Base-by-base conservation (phyloP, 2,113 vertebrate species). In the Pitta sordida region DNA sequence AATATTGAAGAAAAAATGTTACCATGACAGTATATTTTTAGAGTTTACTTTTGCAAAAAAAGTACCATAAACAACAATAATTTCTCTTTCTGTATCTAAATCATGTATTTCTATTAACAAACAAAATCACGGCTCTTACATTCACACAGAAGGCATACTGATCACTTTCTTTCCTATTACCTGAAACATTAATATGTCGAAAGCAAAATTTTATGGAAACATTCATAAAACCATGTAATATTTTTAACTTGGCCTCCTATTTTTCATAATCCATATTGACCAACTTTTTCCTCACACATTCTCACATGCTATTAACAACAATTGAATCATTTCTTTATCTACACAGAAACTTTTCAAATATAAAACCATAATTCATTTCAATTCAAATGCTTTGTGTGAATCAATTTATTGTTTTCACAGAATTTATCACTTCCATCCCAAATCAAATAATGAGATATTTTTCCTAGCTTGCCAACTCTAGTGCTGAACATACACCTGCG, bases 1-100 rank as follows among this genome's bases (percentile, higher is more conserved):
- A 92, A 96, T 96, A 97, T 95, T 65, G 79, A 86, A 88, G 51
- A 83, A 82, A n/a, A 91, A 79, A 87, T 22, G 60, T 96, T 71
- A 93, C 13, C 74, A 20, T 21, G 65, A 78, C 6, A 90, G 29
- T 4, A 55, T 19, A 62, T 34, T 69, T 84, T 87, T 37, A 43
- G 24, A 63, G 27, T 55, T 80, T 23, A 48, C 13, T 79, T 86
- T 43, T 55, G 63, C 15, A 64, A 34, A 7, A 69, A 73, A 86
- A 89, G 3, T 46, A 83, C 19, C 39, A 46, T 20, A 51, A 53
- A 82, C 8, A 63, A 55, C 11, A 56, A 20, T 10, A 63, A n/a
- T 73, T 69, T 60, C 10, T 71, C 17, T 15, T 73, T 78, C n/a
- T 60, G 15, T 68, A 87, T 20, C 14, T 58, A 63, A 48, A 77